A percentile compares a stretch with the other conserved stretches of the same genome.
Evolutionary conservation across 2,888 invertebrate species (phyloP).

Genomic region (Trichopria drosophilae): DNA sequence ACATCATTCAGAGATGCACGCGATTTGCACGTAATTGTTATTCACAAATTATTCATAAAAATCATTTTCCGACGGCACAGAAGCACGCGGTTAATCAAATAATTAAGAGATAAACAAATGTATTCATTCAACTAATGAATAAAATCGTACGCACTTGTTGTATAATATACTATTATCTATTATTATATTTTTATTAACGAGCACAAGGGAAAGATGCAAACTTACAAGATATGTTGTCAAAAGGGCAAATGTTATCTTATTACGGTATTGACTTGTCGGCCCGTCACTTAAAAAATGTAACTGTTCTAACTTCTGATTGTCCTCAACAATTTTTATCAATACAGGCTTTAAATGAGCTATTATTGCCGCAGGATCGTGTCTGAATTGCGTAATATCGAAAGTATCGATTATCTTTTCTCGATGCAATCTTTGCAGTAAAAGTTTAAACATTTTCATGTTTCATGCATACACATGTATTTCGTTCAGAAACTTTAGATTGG

Average conservation of each 20-base stretch:
- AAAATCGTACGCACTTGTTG: no score
- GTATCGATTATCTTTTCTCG: constrained; percentile 8
- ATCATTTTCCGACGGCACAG: no score
- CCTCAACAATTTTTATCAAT: constrained; percentile 1
- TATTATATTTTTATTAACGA: no score
- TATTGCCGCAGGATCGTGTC: constrained; percentile 17
- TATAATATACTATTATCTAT: no score
- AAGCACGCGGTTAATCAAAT: no score
- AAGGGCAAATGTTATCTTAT: constrained; percentile 14
- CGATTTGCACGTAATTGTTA: no score
- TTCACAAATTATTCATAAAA: no score
- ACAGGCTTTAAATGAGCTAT: constrained; percentile 18
- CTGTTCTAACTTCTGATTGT: constrained; percentile 4
- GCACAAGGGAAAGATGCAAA: no score
- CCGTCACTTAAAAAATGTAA: constrained; percentile 18
- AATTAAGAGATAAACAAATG: no score
- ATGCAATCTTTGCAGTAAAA: constrained; percentile 3
- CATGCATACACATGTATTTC: constrained; percentile 4
- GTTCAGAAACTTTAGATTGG: constrained; percentile 8
- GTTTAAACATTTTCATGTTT: constrained; percentile 1
- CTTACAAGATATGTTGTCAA: no score
- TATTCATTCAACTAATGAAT: no score
- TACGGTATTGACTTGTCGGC: constrained; percentile 13
- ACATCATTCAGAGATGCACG: no score
- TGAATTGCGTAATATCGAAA: constrained; percentile 1